Evolutionary conservation across 2,888 invertebrate genomes (phyloP).

Genomic region (Callinectes sapidus): DNA sequence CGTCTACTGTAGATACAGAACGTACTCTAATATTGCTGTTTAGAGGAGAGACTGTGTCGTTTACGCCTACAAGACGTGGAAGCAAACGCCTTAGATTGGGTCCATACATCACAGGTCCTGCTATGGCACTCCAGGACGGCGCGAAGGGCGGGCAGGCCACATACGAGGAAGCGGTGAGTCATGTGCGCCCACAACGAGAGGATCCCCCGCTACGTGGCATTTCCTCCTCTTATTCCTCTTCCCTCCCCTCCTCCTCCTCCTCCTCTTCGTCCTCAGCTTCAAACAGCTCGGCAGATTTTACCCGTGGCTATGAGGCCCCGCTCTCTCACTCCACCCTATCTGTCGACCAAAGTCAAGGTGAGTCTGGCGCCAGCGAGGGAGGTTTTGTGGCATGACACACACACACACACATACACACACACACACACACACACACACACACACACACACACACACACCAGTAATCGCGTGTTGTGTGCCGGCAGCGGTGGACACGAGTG

Average conservation of each 20-base stretch:
- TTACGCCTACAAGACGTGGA: not conserved
- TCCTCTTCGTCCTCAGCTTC: not conserved
- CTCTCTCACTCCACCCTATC: not conserved
- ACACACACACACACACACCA: not conserved
- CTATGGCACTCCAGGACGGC: not conserved
- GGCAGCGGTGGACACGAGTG: constrained; percentile 28
- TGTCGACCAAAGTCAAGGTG: not conserved
- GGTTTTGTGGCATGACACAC: too few species aligned
- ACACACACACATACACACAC: too few species aligned
- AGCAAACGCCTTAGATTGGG: not conserved
- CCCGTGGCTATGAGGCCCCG: not conserved
- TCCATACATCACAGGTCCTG: not conserved
- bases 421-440: too few species aligned
- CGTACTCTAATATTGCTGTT: not conserved
- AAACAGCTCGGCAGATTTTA: not conserved
- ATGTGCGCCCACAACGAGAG: not conserved
- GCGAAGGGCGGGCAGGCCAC: not conserved
- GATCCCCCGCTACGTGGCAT: not conserved
- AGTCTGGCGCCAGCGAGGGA: not conserved
- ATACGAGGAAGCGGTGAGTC: not conserved
- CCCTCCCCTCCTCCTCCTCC: not conserved
- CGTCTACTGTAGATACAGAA: not conserved
- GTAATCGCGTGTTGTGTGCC: not conserved
- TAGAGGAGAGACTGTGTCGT: not conserved
- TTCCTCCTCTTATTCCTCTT: not conserved